These are phyloP conservation scores for Cyprinodon variegatus DNA, from an alignment of 2,113 vertebrate species.

Conservation along the genomic window DNA sequence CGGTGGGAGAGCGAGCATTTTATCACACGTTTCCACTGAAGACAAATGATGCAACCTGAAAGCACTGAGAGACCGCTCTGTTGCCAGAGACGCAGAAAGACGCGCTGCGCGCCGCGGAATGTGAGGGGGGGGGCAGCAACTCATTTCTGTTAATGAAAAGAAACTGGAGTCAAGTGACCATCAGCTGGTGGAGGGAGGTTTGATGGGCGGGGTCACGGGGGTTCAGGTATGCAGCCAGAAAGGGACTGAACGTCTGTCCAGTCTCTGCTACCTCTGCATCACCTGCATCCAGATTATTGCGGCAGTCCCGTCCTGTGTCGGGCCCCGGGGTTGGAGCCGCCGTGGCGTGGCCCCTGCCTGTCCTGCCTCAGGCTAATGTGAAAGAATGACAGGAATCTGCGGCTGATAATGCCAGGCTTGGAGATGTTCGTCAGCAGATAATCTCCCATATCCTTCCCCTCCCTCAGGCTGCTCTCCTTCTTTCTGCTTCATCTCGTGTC, in stretches of 20 bases:
- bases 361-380: slow-evolving; percentile 67
- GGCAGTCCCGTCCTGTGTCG: slow-evolving; percentile 31
- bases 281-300: slow-evolving; percentile 41
- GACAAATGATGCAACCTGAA: slow-evolving; percentile 6
- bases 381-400: slow-evolving; percentile 80
- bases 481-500: slow-evolving; percentile 27
- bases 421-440: slow-evolving; percentile 77
- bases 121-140: slow-evolving; percentile 12
- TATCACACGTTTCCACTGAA: background rate
- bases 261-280: slow-evolving; percentile 8
- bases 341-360: slow-evolving; percentile 48
- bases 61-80: background rate
- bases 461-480: slow-evolving; percentile 51
- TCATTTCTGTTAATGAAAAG: slow-evolving; percentile 84
- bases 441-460: slow-evolving; percentile 71
- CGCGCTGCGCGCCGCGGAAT: background rate
- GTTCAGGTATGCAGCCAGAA: slow-evolving; percentile 82
- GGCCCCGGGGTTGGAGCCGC: slow-evolving; percentile 29
- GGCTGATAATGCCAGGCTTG: slow-evolving; percentile 72
- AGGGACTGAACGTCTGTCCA: background rate
- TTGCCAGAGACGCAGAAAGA: slow-evolving; percentile 5
- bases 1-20: background rate
- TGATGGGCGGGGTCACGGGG: slow-evolving; percentile 86
- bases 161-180: slow-evolving; percentile 89
- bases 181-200: slow-evolving; percentile 87